Percentiles rank a stretch among this genome's conserved stretches.
phyloP scores from a whole-genome alignment of 2,113 vertebrate genomes.

The Mirounga angustirostris region DNA sequence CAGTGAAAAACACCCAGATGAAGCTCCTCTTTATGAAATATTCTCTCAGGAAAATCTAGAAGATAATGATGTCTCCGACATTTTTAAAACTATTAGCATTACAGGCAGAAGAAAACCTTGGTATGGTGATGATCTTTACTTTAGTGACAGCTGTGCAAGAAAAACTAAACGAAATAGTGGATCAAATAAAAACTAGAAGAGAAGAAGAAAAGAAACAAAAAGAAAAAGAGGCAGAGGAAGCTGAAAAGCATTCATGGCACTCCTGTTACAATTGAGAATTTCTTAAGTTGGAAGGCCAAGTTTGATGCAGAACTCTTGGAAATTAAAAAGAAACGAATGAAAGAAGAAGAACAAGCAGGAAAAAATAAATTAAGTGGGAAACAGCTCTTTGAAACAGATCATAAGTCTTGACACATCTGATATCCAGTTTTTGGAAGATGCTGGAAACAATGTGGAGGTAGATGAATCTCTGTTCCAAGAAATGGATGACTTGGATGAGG shows the following conservation, averaged over 20 bases:
- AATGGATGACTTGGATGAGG: constrained; percentile 97
- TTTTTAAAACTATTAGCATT: constrained; percentile 93
- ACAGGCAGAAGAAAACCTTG: constrained; percentile 97
- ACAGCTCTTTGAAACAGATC: too few species aligned
- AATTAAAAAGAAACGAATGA: constrained; percentile 94
- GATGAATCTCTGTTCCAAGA: constrained; percentile 99
- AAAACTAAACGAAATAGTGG: constrained; percentile 97
- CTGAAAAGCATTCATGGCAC: constrained; percentile 97
- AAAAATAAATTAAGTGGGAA: constrained; percentile 95
- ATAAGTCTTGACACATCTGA: too few species aligned
- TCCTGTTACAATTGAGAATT: constrained; percentile 98
- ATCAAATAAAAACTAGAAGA: constrained; percentile 94
- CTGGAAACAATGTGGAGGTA: constrained; percentile 97
- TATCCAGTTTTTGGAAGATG: constrained; percentile 61
- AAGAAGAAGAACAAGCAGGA: constrained; percentile 95
- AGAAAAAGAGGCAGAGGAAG: constrained; percentile 97
- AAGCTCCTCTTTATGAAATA: constrained; percentile 95
- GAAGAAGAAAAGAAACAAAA: constrained; percentile 94
- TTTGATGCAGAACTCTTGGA: constrained; percentile 95
- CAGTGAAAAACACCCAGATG: constrained; percentile 96
- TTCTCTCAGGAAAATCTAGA: constrained; percentile 96
- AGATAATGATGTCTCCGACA: constrained; percentile 89
- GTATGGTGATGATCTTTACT: constrained; percentile 99
- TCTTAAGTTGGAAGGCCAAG: constrained; percentile 96
- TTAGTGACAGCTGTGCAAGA: constrained; percentile 98